phyloP scores from a whole-genome alignment of 2,888 invertebrate species.

The Salticus scenicus region DNA sequence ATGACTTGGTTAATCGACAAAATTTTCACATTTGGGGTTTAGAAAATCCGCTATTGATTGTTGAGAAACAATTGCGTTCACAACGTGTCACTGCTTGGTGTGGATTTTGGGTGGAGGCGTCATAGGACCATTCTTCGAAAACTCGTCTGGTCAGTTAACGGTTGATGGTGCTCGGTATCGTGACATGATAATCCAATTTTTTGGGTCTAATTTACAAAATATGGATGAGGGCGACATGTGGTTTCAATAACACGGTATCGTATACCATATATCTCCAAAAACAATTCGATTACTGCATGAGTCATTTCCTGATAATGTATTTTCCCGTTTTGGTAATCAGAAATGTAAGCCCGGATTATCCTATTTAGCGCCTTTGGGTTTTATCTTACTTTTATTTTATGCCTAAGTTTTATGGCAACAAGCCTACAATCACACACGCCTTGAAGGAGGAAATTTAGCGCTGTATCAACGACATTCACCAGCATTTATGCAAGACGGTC shows the following conservation, averaged over 20 bases:
- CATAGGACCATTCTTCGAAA: no score
- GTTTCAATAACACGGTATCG: conserved; percentile 24
- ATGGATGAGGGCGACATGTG: conserved; percentile 5
- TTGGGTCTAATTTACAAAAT: conserved; percentile 1
- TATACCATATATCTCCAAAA: conserved; percentile 25
- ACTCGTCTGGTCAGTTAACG: no score
- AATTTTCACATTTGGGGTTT: neutral
- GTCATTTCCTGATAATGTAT: conserved; percentile 35
- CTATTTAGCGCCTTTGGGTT: neutral
- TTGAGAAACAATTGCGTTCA: conserved; percentile 3
- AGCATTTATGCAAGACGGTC: neutral
- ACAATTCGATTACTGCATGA: conserved; percentile 24
- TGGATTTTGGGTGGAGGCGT: neutral
- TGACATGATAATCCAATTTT: conserved; percentile 22
- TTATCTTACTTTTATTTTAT: neutral
- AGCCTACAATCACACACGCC: conserved; percentile 5
- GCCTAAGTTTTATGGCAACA: neutral
- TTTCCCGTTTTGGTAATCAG: conserved; percentile 26
- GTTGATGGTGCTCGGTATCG: conserved; percentile 28
- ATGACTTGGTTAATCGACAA: no score
- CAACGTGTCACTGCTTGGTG: neutral
- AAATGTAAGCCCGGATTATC: neutral
- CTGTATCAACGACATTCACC: neutral
- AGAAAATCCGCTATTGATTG: conserved; percentile 16
- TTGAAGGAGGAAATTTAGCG: neutral